Base-by-base conservation (phyloP, 1,140 invertebrate genomes). In the Vanessa atalanta region DNA sequence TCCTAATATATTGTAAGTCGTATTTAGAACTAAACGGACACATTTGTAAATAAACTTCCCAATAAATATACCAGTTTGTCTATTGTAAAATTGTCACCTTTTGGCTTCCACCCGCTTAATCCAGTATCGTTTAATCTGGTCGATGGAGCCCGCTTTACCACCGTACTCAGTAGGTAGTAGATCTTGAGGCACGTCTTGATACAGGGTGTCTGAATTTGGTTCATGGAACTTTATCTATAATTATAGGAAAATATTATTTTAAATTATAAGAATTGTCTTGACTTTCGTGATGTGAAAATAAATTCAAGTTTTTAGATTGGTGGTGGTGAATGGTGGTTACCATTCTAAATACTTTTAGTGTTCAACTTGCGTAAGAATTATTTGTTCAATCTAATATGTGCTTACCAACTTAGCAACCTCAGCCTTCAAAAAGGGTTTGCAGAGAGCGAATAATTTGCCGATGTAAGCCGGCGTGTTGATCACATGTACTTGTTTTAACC, bases 401-500 rank as follows among this genome's bases (percentile, higher is more conserved):
- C 89, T 85, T 91, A 95, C 94, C 91, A 95, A 84, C 86, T 93
- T 91, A 37, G 93, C 89, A 20, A 96, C 93, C 88, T 96, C 95
- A 14, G 94, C 93, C 87, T 95, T 95, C 31, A 96, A 93, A 72
- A 95, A 94, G 0, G 95, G 95, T 81, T 95, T 95, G 51, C 95
- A 92, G 53, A 96, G 85, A 47, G 93, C 93, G 65, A 95, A 90
- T 67, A 95, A 92, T 74, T 94, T 94, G 81, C 95, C 94, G 70
- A 96, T 92, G 86, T 95, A 95, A 1, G 94, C 87, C 0, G 95
- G 94, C 5, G 94, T 93, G 79, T 96, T 96, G 50, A 96, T 93
- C 72, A 96, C 94, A 87, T 97, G 96, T 51, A 97, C 95, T 76
- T 95, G 95, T 82, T 96, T 96, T 70, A 97, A 93, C 78, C 95